Base-by-base conservation (phyloP, 2,113 vertebrate species). In the Vulpes lagopus region DNA sequence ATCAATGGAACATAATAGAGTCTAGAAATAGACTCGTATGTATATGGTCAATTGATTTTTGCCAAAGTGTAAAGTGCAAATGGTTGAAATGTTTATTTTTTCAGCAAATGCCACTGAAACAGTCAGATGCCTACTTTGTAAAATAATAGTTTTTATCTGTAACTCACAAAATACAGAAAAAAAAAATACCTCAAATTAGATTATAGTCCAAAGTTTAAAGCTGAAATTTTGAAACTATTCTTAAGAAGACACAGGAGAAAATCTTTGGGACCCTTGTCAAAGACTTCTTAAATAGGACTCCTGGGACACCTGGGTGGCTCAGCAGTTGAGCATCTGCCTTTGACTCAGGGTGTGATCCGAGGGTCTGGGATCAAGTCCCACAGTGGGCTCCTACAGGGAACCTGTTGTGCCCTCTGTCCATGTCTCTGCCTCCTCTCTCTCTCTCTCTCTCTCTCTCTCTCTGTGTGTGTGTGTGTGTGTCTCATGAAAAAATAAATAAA, bases 21-120 rank as follows among this genome's bases (percentile, higher is more conserved):
- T 59, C 62, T 89, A 89, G 62, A 96, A 96, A 94, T 85, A 95
- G 12, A 88, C 27, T n/a, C 27, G 74, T 22, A 43, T 89, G 49
- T 51, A 83, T 59, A 79, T 81, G 57, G 84, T 84, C 65, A 91
- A 80, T 65, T 95, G 85, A 87, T 89, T 95, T 96, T 92, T 38
- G 53, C 57, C 71, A 59, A 91, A 87, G 16, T 62, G 22, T 51
- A 90, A 96, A 49, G 38, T 51, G 2, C 49, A 69, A 12, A 81
- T 65, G 65, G 23, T 57, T 96, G 51, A 81, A 86, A 93, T 90
- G 35, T 95, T 90, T 96, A 35, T 89, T 32, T 93, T 79, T 82
- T 55, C 49, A 81, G 69, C 55, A 90, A 67, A 69, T 82, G n/a
- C 8, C 83, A 95, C 22, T 35, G 30, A 17, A 92, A 86, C 12